These are phyloP conservation scores for Pagetopsis macropterus DNA, from an alignment of 2,797 vertebrate species.

Conservation along the genomic window DNA sequence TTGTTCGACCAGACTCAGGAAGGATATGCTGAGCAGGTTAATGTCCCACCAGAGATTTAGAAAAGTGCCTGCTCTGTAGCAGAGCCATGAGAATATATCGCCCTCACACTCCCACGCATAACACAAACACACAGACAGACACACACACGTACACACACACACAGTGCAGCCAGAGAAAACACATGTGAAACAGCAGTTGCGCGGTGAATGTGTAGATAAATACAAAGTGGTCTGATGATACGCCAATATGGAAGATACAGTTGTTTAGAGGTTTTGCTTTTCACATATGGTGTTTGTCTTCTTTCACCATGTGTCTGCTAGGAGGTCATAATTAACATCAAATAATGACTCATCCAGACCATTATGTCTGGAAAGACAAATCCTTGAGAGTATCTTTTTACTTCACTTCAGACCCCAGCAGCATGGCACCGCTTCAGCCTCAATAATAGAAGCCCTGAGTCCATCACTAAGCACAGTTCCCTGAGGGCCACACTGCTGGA, in stretches of 20 bases:
- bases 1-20: constrained; percentile 68
- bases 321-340: constrained; percentile 41
- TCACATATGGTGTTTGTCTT: constrained; percentile 51
- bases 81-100: constrained; percentile 71
- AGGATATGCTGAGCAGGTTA: constrained; percentile 73
- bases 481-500: constrained; percentile 26
- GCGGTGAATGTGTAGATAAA: constrained; percentile 49
- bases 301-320: constrained; percentile 7
- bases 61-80: constrained; percentile 39
- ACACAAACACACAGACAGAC: constrained; percentile 20
- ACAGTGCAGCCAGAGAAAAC: constrained; percentile 54
- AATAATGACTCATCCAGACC: constrained; percentile 26
- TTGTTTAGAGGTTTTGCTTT: constrained; percentile 46
- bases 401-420: constrained; percentile 26
- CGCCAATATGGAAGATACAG: constrained; percentile 41
- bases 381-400: constrained; percentile 16
- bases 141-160: constrained; percentile 23
- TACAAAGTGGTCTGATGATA: constrained; percentile 43
- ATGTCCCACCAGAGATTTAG: constrained; percentile 71
- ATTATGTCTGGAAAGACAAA: constrained; percentile 20
- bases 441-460: constrained; percentile 39
- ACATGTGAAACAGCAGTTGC: constrained; percentile 48
- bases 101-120: constrained; percentile 32
- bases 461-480: constrained; percentile 44
- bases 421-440: constrained; percentile 39